phyloP scores from a whole-genome alignment of 1,140 invertebrate species.

The Drosophila mojavensis region DNA sequence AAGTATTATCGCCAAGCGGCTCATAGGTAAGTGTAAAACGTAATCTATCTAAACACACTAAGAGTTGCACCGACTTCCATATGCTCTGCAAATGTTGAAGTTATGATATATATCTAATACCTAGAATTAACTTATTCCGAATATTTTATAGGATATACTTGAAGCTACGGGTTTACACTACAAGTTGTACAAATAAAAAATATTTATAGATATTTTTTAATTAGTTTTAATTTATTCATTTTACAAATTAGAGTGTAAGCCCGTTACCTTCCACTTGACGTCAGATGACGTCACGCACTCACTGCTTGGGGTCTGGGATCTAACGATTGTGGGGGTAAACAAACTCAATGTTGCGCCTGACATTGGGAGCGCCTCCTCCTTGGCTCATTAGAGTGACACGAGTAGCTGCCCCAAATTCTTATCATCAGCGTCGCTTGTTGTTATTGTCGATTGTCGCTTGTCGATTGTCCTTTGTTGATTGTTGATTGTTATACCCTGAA shows the following conservation, averaged over 20 bases:
- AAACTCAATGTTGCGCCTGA: constrained; percentile 14
- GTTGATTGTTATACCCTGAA: too few species aligned
- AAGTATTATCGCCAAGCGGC: constrained; percentile 75
- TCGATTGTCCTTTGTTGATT: constrained; percentile 4
- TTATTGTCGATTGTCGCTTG: neutral
- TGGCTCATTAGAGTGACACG: constrained; percentile 28
- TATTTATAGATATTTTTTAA: too few species aligned
- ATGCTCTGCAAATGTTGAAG: neutral
- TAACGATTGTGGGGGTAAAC: constrained; percentile 8
- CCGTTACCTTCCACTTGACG: neutral
- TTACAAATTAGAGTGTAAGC: too few species aligned
- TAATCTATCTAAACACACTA: neutral
- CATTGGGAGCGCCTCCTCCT: constrained; percentile 16
- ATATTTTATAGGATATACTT: too few species aligned
- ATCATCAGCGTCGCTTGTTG: constrained; percentile 27
- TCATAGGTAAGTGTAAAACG: constrained; percentile 59
- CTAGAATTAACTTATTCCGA: too few species aligned
- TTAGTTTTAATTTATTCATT: too few species aligned
- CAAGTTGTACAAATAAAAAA: too few species aligned
- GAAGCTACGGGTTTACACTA: too few species aligned
- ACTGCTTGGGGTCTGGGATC: neutral
- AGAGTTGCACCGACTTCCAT: neutral
- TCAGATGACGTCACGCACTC: neutral
- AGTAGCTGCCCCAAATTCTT: constrained; percentile 22
- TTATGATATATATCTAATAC: too few species aligned